Percentiles rank a stretch among this genome's conserved stretches.
phyloP scores from a whole-genome alignment of 1,140 invertebrate genomes.

The Triops longicaudatus region DNA sequence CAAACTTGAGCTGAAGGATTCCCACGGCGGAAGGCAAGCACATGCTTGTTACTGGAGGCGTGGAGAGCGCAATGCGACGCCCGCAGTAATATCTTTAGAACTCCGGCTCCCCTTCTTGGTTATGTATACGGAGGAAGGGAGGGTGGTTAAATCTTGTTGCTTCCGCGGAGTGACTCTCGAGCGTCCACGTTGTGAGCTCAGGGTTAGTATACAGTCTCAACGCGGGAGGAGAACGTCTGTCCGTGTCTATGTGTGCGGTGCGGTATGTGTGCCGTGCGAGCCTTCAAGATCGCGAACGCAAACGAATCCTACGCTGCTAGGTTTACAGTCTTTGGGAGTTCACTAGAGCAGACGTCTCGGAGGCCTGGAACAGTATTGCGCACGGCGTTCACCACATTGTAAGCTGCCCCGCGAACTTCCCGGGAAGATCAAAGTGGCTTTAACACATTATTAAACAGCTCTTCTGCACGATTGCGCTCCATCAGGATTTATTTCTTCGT shows the following conservation, averaged over 20 bases:
- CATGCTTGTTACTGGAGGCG: not conserved
- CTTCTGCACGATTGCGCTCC: not conserved
- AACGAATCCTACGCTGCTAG: not conserved
- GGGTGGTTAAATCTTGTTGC: not conserved
- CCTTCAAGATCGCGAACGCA: not conserved
- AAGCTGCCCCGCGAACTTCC: not conserved
- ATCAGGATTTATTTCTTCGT: not conserved
- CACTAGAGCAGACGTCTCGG: not conserved
- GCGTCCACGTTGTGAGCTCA: not conserved
- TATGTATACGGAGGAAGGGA: not conserved
- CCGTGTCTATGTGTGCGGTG: not conserved
- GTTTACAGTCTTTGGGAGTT: not conserved
- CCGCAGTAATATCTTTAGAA: slow-evolving; percentile 3
- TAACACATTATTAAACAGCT: not conserved
- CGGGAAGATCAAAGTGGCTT: not conserved
- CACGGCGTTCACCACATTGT: not conserved
- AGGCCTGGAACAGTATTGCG: not conserved
- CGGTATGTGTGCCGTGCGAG: too few species aligned
- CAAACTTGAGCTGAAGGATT: not conserved
- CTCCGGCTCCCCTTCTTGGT: not conserved
- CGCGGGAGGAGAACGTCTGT: not conserved
- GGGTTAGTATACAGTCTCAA: not conserved
- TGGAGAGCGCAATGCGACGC: slow-evolving; percentile 5
- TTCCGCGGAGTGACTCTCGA: not conserved
- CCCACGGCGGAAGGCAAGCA: not conserved